phyloP scores from a whole-genome alignment of 2,113 vertebrate species.

The Myanophis thanlyinensis region DNA sequence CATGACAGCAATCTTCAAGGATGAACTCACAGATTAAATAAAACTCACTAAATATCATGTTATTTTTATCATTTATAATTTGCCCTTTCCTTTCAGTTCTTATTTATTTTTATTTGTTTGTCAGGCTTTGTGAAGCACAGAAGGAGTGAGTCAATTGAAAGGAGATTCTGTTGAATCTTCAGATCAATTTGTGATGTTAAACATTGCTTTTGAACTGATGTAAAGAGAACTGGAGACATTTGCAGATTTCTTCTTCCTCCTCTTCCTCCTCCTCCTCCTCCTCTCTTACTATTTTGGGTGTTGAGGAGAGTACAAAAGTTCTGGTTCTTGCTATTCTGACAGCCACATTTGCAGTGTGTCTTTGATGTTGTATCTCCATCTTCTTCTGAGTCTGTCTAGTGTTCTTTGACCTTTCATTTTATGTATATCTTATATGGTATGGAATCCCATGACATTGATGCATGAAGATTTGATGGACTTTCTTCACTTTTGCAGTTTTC shows the following conservation, averaged over 20 bases:
- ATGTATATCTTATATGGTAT: not conserved
- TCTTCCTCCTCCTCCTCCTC: too few species aligned
- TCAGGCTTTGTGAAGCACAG: not conserved
- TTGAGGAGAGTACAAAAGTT: not conserved
- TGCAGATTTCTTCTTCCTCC: not conserved
- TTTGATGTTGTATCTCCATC: not conserved
- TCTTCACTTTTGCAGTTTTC: not conserved
- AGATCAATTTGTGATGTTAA: not conserved
- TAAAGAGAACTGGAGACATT: not conserved
- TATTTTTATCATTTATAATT: not conserved
- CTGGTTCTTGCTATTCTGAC: not conserved
- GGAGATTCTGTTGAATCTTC: not conserved
- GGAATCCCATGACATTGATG: not conserved
- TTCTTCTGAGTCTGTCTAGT: not conserved
- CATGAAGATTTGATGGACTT: not conserved
- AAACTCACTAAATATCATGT: not conserved
- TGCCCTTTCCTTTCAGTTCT: not conserved
- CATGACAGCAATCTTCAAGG: not conserved
- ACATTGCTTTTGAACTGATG: not conserved
- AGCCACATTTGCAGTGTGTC: not conserved
- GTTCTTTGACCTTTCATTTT: not conserved
- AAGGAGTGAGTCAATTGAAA: not conserved
- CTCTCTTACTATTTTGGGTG: too few species aligned
- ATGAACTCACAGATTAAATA: not conserved
- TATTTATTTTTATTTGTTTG: not conserved